Percentiles rank a stretch among this genome's conserved stretches.
These are phyloP conservation scores for pig (Sus scrofa) DNA, from an alignment of 2,113 vertebrate species.

Conservation along the genomic window T2T-Sscrofa CM000824.6:225246501-225247000, in stretches of 20 bases:
- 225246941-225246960: not conserved
- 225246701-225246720: not conserved
- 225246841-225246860: not conserved
- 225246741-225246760: not conserved
- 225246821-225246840: not conserved
- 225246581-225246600: not conserved
- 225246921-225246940: rapidly evolving
- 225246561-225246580: not conserved
- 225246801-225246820: not conserved
- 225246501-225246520: too few relatives aligned
- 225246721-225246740: not conserved
- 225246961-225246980: not conserved
- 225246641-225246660: not conserved
- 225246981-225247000: too few relatives aligned
- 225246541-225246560: too few relatives aligned
- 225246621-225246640: not conserved
- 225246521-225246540: too few relatives aligned
- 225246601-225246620: not conserved
- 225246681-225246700: not conserved
- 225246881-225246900: not conserved
- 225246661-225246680: not conserved
- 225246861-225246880: not conserved
- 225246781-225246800: not conserved
- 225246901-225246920: not conserved
- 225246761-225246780: too few relatives aligned